These are phyloP conservation scores for Drosophila nigromelanica DNA, from an alignment of 1,140 invertebrate genomes.

Conservation along the genomic window DNA sequence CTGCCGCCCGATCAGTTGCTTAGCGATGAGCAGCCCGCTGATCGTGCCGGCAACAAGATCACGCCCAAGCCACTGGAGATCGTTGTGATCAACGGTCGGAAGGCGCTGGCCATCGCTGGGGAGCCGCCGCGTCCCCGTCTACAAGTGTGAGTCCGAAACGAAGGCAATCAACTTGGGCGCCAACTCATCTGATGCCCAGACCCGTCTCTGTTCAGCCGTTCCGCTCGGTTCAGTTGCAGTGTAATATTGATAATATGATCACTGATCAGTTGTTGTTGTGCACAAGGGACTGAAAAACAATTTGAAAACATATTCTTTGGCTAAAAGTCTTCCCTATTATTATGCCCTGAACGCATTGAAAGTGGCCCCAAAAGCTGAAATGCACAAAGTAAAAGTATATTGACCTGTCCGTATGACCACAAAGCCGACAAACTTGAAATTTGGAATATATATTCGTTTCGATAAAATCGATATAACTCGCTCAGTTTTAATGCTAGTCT, in stretches of 20 bases:
- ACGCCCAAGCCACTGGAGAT: slow-evolving; percentile 43
- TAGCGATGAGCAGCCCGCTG: slow-evolving; percentile 4
- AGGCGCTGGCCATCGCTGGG: slow-evolving; percentile 44
- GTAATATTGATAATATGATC: background rate
- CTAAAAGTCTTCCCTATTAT: too few species aligned
- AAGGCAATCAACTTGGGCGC: slow-evolving; percentile 12
- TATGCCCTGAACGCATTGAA: too few species aligned
- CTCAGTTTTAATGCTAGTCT: too few species aligned
- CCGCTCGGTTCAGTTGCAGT: slow-evolving; percentile 10
- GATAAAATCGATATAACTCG: too few species aligned
- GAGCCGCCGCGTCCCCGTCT: slow-evolving; percentile 10
- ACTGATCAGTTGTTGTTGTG: too few species aligned
- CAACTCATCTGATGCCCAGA: background rate
- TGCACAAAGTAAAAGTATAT: too few species aligned
- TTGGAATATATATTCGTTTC: too few species aligned
- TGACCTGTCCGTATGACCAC: too few species aligned
- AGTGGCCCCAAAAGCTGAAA: too few species aligned
- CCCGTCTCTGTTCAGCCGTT: background rate
- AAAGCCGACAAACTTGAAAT: too few species aligned
- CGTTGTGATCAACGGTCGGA: slow-evolving; percentile 58
- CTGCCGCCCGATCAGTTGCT: slow-evolving; percentile 40
- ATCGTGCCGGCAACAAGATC: slow-evolving; percentile 18
- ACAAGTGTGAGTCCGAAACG: slow-evolving; percentile 65
- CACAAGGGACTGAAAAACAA: too few species aligned
- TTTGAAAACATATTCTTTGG: too few species aligned